Conservation (phyloP, 2,888 invertebrate species). For the Drosophila conformis region DNA sequence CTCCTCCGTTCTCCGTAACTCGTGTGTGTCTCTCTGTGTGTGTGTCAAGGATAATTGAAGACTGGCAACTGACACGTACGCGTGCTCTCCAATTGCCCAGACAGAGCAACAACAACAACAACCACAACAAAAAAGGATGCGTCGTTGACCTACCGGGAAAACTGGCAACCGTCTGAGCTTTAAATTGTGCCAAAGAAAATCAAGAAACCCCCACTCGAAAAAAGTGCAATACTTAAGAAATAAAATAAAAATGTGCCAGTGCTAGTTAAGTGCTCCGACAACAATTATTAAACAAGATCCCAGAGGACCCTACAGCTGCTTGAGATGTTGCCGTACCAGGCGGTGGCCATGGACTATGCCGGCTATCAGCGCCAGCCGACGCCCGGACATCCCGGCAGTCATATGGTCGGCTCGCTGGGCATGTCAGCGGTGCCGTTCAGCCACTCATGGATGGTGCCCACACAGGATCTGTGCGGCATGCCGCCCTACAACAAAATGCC, state of each 20-base stretch:
- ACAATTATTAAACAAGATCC: slow-evolving; percentile 15
- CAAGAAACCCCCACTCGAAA: slow-evolving; percentile 3
- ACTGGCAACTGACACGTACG: slow-evolving; percentile 74
- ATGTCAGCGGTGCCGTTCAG: slow-evolving; percentile 90
- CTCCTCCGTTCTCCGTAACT: slow-evolving; percentile 16
- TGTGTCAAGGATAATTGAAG: slow-evolving; percentile 70
- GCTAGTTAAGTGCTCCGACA: slow-evolving; percentile 29
- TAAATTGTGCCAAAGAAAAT: slow-evolving; percentile 56
- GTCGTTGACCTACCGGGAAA: slow-evolving; percentile 59
- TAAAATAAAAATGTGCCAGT: slow-evolving; percentile 53
- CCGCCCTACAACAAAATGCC: slow-evolving; percentile 92
- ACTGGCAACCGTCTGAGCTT: neutral
- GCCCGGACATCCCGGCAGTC: slow-evolving; percentile 83
- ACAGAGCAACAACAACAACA: slow-evolving; percentile 13
- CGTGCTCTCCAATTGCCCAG: slow-evolving; percentile 57
- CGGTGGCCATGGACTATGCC: slow-evolving; percentile 94
- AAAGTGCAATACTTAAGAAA: slow-evolving; percentile 38
- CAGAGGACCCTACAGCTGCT: neutral
- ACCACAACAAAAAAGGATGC: slow-evolving; percentile 61
- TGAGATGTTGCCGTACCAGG: slow-evolving; percentile 93
- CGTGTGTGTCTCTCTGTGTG: slow-evolving; percentile 17
- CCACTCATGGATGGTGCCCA: slow-evolving; percentile 97
- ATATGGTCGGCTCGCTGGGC: slow-evolving; percentile 86
- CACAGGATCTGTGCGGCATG: slow-evolving; percentile 96
- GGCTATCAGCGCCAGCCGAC: slow-evolving; percentile 88